A percentile compares a stretch with the other conserved stretches of the same genome.
These are phyloP conservation scores for Clistopyga incitator DNA, from an alignment of 2,888 invertebrate genomes.

Conservation along the genomic window DNA sequence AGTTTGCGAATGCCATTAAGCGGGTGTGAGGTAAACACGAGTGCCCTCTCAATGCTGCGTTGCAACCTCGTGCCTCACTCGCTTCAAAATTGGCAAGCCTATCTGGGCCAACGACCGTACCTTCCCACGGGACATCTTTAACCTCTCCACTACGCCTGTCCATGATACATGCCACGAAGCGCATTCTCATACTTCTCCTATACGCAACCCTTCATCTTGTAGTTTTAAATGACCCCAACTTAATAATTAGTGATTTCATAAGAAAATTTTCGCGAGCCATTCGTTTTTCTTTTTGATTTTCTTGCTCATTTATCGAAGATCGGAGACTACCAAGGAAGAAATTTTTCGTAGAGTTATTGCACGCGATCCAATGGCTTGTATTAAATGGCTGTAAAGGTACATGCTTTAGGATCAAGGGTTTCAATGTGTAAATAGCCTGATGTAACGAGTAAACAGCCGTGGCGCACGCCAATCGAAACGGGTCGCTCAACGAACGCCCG, in stretches of 20 bases:
- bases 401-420: slow-evolving; percentile 64
- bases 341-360: slow-evolving; percentile 35
- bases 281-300: too few relatives aligned
- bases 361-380: slow-evolving; percentile 52
- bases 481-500: slow-evolving; percentile 44
- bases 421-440: slow-evolving; percentile 62
- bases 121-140: slow-evolving; percentile 5
- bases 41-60: background rate
- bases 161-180: background rate
- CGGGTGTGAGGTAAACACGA: slow-evolving; percentile 36
- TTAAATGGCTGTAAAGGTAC: slow-evolving; percentile 60
- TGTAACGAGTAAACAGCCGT: slow-evolving; percentile 71
- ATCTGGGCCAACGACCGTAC: slow-evolving; percentile 8
- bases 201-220: background rate
- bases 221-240: background rate
- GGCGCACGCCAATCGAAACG: slow-evolving; percentile 72
- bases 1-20: slow-evolving; percentile 44
- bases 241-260: background rate
- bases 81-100: slow-evolving; percentile 10
- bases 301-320: too few relatives aligned
- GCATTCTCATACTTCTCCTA: background rate
- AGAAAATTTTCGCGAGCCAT: too few relatives aligned
- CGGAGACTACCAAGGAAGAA: too few relatives aligned
- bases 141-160: background rate
- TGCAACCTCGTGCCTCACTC: slow-evolving; percentile 19